Evolutionary conservation across 2,113 vertebrate species (phyloP).

Genomic region (Entomyzon cyanotis): DNA sequence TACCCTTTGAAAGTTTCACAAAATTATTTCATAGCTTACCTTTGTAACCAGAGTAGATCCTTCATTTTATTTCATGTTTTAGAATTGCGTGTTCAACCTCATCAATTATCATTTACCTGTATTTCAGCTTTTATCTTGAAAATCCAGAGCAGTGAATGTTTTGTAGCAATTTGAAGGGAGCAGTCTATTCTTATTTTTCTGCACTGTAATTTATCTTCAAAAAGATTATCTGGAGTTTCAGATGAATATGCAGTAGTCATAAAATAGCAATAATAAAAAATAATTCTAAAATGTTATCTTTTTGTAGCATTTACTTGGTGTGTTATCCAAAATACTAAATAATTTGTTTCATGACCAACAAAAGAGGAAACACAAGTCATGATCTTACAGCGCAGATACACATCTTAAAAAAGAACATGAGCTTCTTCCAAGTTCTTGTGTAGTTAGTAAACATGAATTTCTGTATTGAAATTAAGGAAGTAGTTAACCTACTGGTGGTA

Average conservation of each 20-base stretch:
- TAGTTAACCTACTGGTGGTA: neutral
- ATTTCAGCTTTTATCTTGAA: neutral
- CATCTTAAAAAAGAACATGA: neutral
- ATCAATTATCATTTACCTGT: neutral
- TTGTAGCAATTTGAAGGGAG: neutral
- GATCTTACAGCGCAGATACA: accelerated
- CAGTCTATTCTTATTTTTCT: neutral
- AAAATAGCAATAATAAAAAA: neutral
- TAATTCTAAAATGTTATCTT: neutral
- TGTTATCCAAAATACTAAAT: neutral
- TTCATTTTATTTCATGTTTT: neutral
- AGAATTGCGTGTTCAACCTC: neutral
- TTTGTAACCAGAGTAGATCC: neutral
- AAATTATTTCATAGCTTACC: neutral
- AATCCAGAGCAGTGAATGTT: neutral
- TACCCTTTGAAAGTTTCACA: neutral
- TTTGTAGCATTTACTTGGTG: neutral
- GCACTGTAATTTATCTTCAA: neutral
- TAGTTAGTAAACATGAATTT: neutral
- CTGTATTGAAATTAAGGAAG: neutral
- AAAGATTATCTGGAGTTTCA: neutral
- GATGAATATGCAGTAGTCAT: neutral
- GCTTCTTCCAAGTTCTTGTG: neutral
- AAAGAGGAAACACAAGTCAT: neutral
- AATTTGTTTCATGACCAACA: neutral